A percentile compares a stretch with the other conserved stretches of the same genome.
phyloP scores from a whole-genome alignment of 2,888 invertebrate genomes.

The Drosophila setosimentum region DNA sequence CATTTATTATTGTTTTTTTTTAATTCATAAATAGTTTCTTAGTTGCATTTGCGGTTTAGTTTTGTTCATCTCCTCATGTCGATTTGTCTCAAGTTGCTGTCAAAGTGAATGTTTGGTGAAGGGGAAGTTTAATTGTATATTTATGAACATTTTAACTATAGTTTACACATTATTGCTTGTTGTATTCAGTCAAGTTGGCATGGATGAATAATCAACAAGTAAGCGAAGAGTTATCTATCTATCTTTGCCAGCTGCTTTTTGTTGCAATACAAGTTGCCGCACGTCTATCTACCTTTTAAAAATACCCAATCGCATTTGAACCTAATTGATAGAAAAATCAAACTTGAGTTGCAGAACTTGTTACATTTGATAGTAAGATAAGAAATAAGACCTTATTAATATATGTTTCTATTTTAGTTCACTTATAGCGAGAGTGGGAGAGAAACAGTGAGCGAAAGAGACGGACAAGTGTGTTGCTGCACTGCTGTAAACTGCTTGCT shows the following conservation, averaged over 20 bases:
- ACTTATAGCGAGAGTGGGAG: conserved; percentile 16
- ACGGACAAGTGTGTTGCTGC: not conserved
- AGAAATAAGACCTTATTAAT: not conserved
- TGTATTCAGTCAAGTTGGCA: conserved; percentile 4
- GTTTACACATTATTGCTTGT: not conserved
- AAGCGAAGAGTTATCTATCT: not conserved
- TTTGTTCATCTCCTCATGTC: conserved; percentile 2
- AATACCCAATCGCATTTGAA: not conserved
- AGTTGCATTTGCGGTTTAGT: conserved; percentile 8
- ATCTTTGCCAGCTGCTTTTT: not conserved
- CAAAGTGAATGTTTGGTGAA: not conserved
- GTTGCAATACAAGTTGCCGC: not conserved
- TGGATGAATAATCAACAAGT: not conserved
- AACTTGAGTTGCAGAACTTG: not conserved
- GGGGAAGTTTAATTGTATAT: not conserved
- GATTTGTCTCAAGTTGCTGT: conserved; percentile 2
- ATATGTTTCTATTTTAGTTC: not conserved
- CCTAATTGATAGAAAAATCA: not conserved
- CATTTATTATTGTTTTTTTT: conserved; percentile 7
- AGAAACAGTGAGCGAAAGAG: conserved; percentile 3
- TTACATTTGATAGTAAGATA: not conserved
- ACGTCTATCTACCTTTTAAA: not conserved
- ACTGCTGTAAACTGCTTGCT: conserved; percentile 32
- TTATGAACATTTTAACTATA: not conserved
- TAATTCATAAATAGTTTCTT: conserved; percentile 21